phyloP scores from a whole-genome alignment of 2,113 vertebrate species.

The Dolichallabes microphthalmus region DNA sequence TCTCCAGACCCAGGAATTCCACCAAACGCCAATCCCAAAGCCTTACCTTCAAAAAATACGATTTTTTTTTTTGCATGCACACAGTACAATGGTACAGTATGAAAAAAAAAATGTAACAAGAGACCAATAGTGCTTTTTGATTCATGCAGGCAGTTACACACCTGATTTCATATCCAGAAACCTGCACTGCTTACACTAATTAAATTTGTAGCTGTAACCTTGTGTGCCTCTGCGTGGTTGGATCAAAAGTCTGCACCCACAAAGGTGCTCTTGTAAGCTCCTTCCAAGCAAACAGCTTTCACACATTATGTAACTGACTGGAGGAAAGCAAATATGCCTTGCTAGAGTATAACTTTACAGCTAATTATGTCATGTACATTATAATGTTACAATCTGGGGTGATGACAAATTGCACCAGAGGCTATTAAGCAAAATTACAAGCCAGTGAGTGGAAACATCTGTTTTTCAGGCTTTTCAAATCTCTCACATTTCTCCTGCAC shows the following conservation, averaged over 20 bases:
- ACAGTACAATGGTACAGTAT: not conserved
- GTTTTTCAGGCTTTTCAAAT: not conserved
- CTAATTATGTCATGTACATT: slow-evolving; percentile 14
- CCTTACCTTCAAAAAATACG: not conserved
- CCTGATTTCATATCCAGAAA: not conserved
- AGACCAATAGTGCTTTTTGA: not conserved
- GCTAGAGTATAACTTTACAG: not conserved
- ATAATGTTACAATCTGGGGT: not conserved
- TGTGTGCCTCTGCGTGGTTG: not conserved
- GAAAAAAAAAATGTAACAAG: not conserved
- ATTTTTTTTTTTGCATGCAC: too few relatives aligned
- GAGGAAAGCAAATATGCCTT: not conserved
- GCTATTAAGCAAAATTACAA: slow-evolving; percentile 1
- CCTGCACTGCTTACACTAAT: slow-evolving; percentile 10
- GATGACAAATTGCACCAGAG: not conserved
- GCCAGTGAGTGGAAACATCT: slow-evolving; percentile 18
- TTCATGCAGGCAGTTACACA: slow-evolving; percentile 6
- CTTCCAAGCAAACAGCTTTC: not conserved
- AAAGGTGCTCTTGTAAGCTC: too few relatives aligned
- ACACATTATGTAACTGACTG: not conserved
- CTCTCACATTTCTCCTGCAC: not conserved
- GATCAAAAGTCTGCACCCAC: not conserved
- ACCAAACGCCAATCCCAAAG: not conserved
- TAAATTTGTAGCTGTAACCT: slow-evolving; percentile 16
- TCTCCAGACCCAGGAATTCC: not conserved